A percentile compares a stretch with the other conserved stretches of the same genome.
Conservation (phyloP, 1,140 invertebrate species). For the Planococcus citri region DNA sequence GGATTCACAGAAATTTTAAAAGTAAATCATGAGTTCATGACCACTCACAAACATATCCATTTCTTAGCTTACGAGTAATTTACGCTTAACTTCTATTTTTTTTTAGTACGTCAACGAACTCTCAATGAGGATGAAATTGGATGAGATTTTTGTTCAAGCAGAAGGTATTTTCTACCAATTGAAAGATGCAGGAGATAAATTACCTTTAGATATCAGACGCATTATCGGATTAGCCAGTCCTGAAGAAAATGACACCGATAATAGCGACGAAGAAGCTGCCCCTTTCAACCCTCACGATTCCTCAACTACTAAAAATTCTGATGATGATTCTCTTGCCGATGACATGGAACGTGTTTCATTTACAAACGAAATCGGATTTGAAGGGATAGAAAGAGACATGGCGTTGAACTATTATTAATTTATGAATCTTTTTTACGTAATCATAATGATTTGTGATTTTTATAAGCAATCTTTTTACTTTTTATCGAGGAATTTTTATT, state of each 20-base stretch:
- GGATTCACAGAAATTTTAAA: constrained; percentile 94
- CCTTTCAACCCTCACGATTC: background rate
- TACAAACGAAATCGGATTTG: background rate
- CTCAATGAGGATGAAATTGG: constrained; percentile 67
- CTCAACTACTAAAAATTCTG: background rate
- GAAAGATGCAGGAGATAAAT: constrained; percentile 44
- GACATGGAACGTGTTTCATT: constrained; percentile 21
- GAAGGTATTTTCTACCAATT: constrained; percentile 82
- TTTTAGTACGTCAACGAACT: constrained; percentile 84
- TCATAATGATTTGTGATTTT: background rate
- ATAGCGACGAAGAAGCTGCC: constrained; percentile 18
- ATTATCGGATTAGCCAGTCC: constrained; percentile 46
- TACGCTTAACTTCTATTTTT: constrained; percentile 23
- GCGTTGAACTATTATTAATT: constrained; percentile 31
- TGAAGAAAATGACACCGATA: constrained; percentile 2
- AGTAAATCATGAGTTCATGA: constrained; percentile 38
- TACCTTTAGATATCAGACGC: constrained; percentile 51
- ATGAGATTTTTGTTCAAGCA: constrained; percentile 63
- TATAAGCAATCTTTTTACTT: background rate
- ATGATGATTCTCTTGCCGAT: constrained; percentile 16
- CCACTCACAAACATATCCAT: background rate
- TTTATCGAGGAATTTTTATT: background rate
- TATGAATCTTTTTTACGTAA: background rate
- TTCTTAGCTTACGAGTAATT: constrained; percentile 9
- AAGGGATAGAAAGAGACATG: constrained; percentile 21